These are phyloP conservation scores for Mythimna albipuncta DNA, from an alignment of 2,888 invertebrate genomes.

Conservation along the genomic window DNA sequence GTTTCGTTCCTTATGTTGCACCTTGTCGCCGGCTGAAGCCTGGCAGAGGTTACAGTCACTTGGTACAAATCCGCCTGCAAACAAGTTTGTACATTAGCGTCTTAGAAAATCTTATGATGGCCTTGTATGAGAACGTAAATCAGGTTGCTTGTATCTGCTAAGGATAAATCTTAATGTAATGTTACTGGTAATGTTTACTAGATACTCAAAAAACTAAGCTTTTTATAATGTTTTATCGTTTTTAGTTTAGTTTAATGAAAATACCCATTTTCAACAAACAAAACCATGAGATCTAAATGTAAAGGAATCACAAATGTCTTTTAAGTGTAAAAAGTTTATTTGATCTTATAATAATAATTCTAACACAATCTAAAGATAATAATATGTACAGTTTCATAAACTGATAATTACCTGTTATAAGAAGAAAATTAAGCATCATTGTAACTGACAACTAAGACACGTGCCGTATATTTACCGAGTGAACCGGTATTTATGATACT, in stretches of 20 bases:
- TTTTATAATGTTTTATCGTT: not conserved
- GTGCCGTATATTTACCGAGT: not conserved
- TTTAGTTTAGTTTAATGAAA: too few species aligned
- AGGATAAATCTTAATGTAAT: not conserved
- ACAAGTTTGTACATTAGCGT: not conserved
- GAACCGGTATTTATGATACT: constrained; percentile 15
- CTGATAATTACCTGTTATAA: not conserved
- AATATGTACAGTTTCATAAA: not conserved
- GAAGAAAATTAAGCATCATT: not conserved
- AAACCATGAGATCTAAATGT: too few species aligned
- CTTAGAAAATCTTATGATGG: not conserved
- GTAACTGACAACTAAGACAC: too few species aligned
- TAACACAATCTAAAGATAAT: not conserved
- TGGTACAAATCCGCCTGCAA: constrained; percentile 81
- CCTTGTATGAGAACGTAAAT: not conserved
- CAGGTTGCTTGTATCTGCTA: not conserved
- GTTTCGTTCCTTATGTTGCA: constrained; percentile 78
- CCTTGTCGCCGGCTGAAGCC: constrained; percentile 55
- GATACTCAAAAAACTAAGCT: not conserved
- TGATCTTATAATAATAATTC: too few species aligned
- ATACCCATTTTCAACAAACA: too few species aligned
- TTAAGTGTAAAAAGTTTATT: too few species aligned
- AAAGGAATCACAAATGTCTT: too few species aligned
- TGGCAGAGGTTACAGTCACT: constrained; percentile 81
- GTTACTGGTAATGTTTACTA: not conserved